Evolutionary conservation across 2,797 vertebrate genomes (phyloP).

Genomic region (Epinephelus coioides): DNA sequence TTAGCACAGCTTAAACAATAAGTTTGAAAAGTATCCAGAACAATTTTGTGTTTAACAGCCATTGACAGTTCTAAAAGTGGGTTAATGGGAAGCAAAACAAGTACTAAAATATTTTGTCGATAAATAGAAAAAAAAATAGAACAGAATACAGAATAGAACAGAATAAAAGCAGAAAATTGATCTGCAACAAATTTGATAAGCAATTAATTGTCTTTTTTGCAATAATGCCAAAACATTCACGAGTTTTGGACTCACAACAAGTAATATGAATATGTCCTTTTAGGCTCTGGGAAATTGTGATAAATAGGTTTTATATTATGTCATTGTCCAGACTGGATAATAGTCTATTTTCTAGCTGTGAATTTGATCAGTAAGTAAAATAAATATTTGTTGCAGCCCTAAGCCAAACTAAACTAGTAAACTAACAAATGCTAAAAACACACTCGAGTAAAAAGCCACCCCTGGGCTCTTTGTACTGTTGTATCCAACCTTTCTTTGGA

Average conservation of each 20-base stretch:
- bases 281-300: too few relatives aligned
- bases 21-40: not conserved
- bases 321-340: not conserved
- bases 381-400: not conserved
- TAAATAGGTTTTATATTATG: not conserved
- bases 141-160: too few relatives aligned
- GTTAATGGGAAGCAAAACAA: not conserved
- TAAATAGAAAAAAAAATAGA: too few relatives aligned
- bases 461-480: constrained; percentile 18
- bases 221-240: not conserved
- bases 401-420: not conserved
- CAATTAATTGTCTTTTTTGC: not conserved
- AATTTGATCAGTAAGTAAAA: not conserved
- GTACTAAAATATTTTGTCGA: too few relatives aligned
- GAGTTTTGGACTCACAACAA: not conserved
- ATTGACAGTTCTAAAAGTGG: not conserved
- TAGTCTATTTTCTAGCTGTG: fast-evolving
- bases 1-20: too few relatives aligned
- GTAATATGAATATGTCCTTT: not conserved
- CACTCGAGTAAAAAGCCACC: constrained; percentile 3
- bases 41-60: not conserved
- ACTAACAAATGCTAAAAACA: not conserved
- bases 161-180: too few relatives aligned
- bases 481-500: constrained; percentile 20
- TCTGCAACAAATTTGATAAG: too few relatives aligned